A percentile compares a stretch with the other conserved stretches of the same genome.
These are phyloP conservation scores for Beaufortia kweichowensis DNA, from an alignment of 2,113 vertebrate genomes.

Conservation along the genomic window DNA sequence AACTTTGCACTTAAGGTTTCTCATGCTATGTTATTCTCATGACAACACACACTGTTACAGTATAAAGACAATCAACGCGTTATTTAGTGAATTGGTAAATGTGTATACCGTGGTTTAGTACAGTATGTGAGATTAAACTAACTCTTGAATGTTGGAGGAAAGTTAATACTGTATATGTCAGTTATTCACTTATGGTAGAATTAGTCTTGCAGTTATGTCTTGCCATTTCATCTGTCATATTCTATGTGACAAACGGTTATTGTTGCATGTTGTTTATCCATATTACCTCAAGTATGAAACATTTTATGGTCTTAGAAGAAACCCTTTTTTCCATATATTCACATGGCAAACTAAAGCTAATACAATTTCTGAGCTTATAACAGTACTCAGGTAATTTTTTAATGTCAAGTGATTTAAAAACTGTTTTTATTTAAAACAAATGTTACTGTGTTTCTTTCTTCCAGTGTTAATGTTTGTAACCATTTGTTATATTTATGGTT, in stretches of 20 bases:
- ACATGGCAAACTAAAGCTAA: slow-evolving; percentile 10
- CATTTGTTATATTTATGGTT: slow-evolving; percentile 26
- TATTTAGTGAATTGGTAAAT: not conserved
- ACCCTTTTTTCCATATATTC: not conserved
- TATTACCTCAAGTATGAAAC: slow-evolving; percentile 24
- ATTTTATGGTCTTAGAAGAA: not conserved
- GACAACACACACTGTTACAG: slow-evolving; percentile 20
- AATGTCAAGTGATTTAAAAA: not conserved
- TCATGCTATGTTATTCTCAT: slow-evolving; percentile 4
- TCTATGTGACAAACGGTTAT: slow-evolving; percentile 25
- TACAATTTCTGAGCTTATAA: not conserved
- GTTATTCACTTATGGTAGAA: not conserved
- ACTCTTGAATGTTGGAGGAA: not conserved
- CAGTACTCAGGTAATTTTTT: slow-evolving; percentile 47
- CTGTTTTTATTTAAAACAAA: not conserved
- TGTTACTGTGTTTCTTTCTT: not conserved
- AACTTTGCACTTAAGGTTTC: slow-evolving; percentile 3
- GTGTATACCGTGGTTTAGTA: not conserved
- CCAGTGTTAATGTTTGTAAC: slow-evolving; percentile 18
- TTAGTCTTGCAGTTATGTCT: slow-evolving; percentile 21
- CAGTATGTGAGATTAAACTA: not conserved
- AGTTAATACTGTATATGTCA: not conserved
- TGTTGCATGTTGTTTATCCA: slow-evolving; percentile 15
- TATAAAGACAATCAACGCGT: slow-evolving; percentile 50
- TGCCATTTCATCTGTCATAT: not conserved